Evolutionary conservation across 2,888 invertebrate species (phyloP), one percentile per base, ranked within the genome.

Genomic region (Brenthis daphne): DNA sequence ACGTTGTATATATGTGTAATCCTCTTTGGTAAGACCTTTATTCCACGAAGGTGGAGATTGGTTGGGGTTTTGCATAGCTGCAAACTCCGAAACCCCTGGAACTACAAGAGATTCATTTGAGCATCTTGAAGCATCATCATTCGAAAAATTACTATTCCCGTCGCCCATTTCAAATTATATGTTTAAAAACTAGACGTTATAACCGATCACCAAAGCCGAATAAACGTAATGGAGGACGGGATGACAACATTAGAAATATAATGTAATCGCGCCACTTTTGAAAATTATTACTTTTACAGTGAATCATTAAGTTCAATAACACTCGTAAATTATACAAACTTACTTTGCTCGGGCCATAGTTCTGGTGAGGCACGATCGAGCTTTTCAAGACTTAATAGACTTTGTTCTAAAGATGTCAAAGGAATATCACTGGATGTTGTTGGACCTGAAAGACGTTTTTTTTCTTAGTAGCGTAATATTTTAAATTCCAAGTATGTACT

Each of bases 261-360:
- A 81, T 56, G 61, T 56, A 61, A 84, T 87, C 84, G 85, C 92
- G 92, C 89, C 85, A 85, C 84, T 86, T 90, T 92, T 90, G 76
- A 89, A 91, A 88, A 81, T 77, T 63, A 77, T 76, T 60, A 70
- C 64, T 63, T 53, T 60, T 51, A 57, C 43, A 50, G 50, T 58
- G 51, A 69, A 67, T 66, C 63, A 60, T 73, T 43, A 61, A 69
- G 56, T 53, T 33, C 47, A 57, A 3, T 11, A 66, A 43, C 55
- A 53, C 14, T 13, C 37, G 50, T 71, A 67, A 57, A 57, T 68
- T 48, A 63, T 14, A 58, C 57, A 43, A 70, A 63, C 95, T 95
- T 94, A 98, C 98, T 97, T 93, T 97, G 97, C 88, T 98, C 98
- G 33, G 98, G 98, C 99, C 99, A 99, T 80, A 99, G 89, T 84